phyloP scores from a whole-genome alignment of 2,888 invertebrate genomes.

The Agonopterix subpropinquella region DNA sequence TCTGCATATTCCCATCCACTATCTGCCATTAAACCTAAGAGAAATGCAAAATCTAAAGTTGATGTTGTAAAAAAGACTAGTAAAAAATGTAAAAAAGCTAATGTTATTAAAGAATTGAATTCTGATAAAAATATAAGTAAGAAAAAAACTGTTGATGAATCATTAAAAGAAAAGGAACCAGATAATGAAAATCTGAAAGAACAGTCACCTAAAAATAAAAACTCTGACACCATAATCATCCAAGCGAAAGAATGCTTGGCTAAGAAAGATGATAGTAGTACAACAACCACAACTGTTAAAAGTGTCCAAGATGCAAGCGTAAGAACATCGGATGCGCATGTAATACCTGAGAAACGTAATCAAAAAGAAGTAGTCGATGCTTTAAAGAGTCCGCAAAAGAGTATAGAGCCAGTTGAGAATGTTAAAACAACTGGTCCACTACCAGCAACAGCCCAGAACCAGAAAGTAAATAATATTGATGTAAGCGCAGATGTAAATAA shows the following conservation, averaged over 20 bases:
- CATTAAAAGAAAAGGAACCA: slow-evolving; percentile 13
- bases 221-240: slow-evolving; percentile 2
- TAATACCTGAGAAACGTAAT: neutral
- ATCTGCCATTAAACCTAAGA: slow-evolving; percentile 52
- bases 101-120: slow-evolving; percentile 15
- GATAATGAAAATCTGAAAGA: slow-evolving; percentile 14
- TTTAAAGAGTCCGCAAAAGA: slow-evolving; percentile 1
- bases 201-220: slow-evolving; percentile 8
- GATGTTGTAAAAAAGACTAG: slow-evolving; percentile 25
- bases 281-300: neutral
- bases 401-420: neutral
- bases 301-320: neutral
- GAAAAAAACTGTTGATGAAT: slow-evolving; percentile 9
- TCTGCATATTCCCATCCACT: slow-evolving; percentile 64
- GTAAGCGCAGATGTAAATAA: slow-evolving; percentile 17
- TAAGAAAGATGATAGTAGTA: neutral
- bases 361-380: neutral
- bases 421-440: neutral
- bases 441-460: slow-evolving; percentile 12
- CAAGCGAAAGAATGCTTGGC: too few relatives aligned
- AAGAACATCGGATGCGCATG: neutral
- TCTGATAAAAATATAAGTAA: slow-evolving; percentile 8
- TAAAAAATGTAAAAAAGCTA: slow-evolving; percentile 26
- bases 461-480: slow-evolving; percentile 15
- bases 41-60: slow-evolving; percentile 38